Conservation (phyloP, 2,888 invertebrate species). For the Pemphredon lugubris region DNA sequence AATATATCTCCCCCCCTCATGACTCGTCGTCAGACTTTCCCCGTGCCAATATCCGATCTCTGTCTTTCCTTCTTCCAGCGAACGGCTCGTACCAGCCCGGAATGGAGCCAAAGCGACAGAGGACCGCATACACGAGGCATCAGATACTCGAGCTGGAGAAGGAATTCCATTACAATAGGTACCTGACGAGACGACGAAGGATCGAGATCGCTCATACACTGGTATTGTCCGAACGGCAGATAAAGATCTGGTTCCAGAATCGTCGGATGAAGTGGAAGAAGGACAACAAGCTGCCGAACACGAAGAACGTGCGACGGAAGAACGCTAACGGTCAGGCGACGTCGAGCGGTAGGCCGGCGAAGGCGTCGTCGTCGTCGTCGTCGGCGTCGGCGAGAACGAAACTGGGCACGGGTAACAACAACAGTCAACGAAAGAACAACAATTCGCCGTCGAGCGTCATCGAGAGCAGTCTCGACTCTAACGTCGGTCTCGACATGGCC, state of each 20-base stretch:
- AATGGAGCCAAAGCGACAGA: slow-evolving; percentile 97
- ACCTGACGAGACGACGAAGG: slow-evolving; percentile 95
- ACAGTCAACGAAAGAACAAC: slow-evolving; percentile 86
- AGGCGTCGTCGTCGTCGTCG: slow-evolving; percentile 66
- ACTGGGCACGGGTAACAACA: slow-evolving; percentile 81
- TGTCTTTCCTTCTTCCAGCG: slow-evolving; percentile 86
- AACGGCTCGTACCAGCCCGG: slow-evolving; percentile 94
- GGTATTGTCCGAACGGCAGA: slow-evolving; percentile 94
- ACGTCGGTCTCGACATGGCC: slow-evolving; percentile 72
- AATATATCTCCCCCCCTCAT: no score
- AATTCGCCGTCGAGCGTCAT: slow-evolving; percentile 77
- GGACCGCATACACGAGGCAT: slow-evolving; percentile 98
- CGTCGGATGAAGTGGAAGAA: slow-evolving; percentile 94
- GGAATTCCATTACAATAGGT: slow-evolving; percentile 98
- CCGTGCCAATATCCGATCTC: slow-evolving; percentile 10
- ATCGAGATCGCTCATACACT: slow-evolving; percentile 99
- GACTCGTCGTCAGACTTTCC: no score
- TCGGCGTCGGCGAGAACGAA: slow-evolving; percentile 66
- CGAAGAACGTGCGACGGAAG: slow-evolving; percentile 87
- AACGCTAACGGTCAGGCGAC: slow-evolving; percentile 81
- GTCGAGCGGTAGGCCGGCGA: slow-evolving; percentile 74
- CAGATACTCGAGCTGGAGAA: slow-evolving; percentile 98
- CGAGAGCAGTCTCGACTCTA: slow-evolving; percentile 76
- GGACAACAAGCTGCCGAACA: slow-evolving; percentile 94
- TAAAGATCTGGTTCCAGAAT: slow-evolving; percentile 95